These are phyloP conservation scores for Bos taurus DNA, from an alignment of 2,113 vertebrate species.

Conservation along the genomic window ARS-UCD2.0 NC_037330.1:22580001-22580500, in stretches of 20 bases:
- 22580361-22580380: neutral
- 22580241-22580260: neutral
- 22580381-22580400: neutral
- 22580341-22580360: neutral
- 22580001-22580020: neutral
- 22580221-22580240: no score
- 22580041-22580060: neutral
- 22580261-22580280: neutral
- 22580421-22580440: neutral
- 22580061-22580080: neutral
- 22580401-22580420: neutral
- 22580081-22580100: neutral
- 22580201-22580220: neutral
- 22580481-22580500: neutral
- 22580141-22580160: neutral
- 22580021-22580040: neutral
- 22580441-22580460: neutral
- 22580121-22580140: rapidly evolving
- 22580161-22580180: neutral
- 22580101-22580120: neutral
- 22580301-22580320: neutral
- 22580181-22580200: neutral
- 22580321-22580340: neutral
- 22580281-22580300: neutral
- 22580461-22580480: neutral